Evolutionary conservation across 2,888 invertebrate species (phyloP), one percentile per base, ranked within the genome.

Genomic region (Euplagia quadripunctaria): DNA sequence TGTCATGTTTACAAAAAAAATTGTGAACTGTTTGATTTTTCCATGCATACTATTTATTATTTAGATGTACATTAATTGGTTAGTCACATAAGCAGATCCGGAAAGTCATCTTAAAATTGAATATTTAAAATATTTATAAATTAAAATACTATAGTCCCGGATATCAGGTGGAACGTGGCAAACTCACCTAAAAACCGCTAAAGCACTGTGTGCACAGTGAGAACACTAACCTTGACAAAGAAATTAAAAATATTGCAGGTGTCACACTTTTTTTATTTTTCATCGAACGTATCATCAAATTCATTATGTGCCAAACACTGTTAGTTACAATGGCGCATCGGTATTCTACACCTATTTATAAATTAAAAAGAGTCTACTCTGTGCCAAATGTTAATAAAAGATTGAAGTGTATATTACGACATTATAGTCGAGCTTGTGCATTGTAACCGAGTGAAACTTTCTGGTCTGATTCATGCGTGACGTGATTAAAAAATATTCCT

Each of bases 271-370:
- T 61, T n/a, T 58, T 20, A 49, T 58, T 31, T 31, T 61, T 61
- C 31, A 61, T 61, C 11, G 31, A 20, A 20, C 1, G 43, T 46
- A 31, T 31, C 61, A 61, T 14, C 31, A 14, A 12, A 20, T 61
- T 61, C 14, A 61, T 12, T 43, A 17, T 66, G 58, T 82, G 85
- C 84, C 85, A 86, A 84, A 81, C 77, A 70, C 64, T 78, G 68
- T 77, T 68, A 55, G 78, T 73, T 71, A 80, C 73, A 78, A 68
- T 77, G 78, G 83, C 77, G 74, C 79, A 75, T 77, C 71, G 73
- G 74, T 78, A 81, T 80, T 81, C 76, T 74, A 67, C 69, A 73
- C 70, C 84, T 87, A 87, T 86, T 86, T 86, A 83, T 87, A 86
- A 80, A 79, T 74, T 78, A 77, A 77, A 79, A 78, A 74, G 79